These are phyloP conservation scores for Anser brachyrhynchus DNA, from an alignment of 2,113 vertebrate genomes.

Conservation along the genomic window DNA sequence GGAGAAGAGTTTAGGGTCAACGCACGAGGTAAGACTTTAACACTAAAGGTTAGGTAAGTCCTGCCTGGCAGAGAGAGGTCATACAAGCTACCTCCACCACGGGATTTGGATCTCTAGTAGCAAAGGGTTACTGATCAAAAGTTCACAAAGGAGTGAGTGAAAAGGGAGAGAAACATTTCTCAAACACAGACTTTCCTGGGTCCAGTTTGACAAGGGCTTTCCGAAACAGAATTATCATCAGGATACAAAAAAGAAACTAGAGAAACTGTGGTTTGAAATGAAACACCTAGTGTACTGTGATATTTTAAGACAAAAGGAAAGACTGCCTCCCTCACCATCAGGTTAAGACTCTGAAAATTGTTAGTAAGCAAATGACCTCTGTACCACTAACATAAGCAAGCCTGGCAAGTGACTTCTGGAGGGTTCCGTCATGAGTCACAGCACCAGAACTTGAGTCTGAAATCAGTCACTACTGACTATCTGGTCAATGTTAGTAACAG, in stretches of 20 bases:
- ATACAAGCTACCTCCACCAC: neutral
- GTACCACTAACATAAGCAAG: neutral
- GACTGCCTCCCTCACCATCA: neutral
- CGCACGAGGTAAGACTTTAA: neutral
- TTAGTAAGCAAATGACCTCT: neutral
- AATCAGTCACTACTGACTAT: neutral
- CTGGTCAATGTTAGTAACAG: neutral
- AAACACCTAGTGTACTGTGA: neutral
- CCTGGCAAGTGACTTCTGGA: neutral
- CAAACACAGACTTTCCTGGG: neutral
- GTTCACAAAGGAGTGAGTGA: neutral
- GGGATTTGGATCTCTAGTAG: neutral
- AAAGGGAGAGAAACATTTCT: neutral
- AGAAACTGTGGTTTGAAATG: neutral
- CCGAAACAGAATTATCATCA: neutral
- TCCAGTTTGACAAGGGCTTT: neutral
- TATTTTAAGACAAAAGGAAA: neutral
- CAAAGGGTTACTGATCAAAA: neutral
- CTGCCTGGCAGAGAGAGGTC: neutral
- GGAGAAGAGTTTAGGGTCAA: neutral
- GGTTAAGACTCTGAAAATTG: neutral
- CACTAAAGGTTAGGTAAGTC: neutral
- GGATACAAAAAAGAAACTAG: neutral
- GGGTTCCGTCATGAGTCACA: neutral
- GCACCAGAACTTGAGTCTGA: neutral